A percentile compares a stretch with the other conserved stretches of the same genome.
phyloP scores from a whole-genome alignment of 1,140 invertebrate species.

The Melitaea cinxia region DNA sequence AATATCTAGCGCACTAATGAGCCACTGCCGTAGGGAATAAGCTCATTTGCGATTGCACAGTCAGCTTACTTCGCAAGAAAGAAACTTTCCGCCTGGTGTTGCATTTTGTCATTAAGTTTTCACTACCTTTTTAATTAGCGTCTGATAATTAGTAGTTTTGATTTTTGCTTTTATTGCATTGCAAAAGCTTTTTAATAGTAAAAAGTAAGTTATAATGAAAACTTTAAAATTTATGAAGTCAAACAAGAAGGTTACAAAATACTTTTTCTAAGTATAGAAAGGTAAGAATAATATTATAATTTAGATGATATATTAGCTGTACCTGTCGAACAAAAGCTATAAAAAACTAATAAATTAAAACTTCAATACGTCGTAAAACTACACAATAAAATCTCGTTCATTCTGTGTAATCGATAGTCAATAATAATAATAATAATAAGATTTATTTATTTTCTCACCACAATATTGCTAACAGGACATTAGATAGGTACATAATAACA shows the following conservation, averaged over 20 bases:
- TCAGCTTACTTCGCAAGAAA: conserved; percentile 53
- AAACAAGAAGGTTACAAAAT: too few species aligned
- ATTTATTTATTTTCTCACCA: too few species aligned
- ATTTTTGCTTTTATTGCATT: background rate
- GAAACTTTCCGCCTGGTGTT: conserved; percentile 56
- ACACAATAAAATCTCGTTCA: conserved; percentile 12
- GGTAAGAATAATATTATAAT: too few species aligned
- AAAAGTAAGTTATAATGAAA: background rate
- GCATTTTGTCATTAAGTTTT: conserved; percentile 65
- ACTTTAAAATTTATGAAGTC: too few species aligned
- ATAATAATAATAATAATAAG: too few species aligned
- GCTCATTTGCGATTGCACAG: conserved; percentile 65
- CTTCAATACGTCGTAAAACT: conserved; percentile 4
- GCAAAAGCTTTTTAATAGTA: background rate
- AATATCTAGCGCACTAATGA: conserved; percentile 57
- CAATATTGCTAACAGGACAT: too few species aligned
- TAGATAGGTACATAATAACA: too few species aligned
- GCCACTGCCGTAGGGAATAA: conserved; percentile 59
- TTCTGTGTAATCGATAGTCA: conserved; percentile 19
- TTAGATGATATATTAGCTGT: too few species aligned
- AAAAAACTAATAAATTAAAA: background rate
- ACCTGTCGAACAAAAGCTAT: background rate
- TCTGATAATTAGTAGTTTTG: conserved; percentile 25
- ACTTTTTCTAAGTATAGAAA: too few species aligned
- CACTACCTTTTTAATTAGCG: conserved; percentile 42